These are phyloP conservation scores for Lordiphosa fenestrarum DNA, from an alignment of 2,888 invertebrate genomes.

Conservation along the genomic window DNA sequence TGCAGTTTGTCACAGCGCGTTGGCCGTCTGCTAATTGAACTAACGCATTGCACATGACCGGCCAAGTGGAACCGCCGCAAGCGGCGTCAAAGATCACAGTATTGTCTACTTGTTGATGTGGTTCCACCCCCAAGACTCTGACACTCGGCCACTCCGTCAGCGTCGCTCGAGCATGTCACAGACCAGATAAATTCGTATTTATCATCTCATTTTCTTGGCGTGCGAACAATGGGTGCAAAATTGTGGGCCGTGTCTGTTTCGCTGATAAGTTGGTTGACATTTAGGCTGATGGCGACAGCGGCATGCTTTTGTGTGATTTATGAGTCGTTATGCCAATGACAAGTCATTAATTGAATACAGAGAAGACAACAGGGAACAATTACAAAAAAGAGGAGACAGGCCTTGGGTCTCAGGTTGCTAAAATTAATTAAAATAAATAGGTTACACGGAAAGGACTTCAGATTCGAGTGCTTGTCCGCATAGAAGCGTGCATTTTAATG, in stretches of 20 bases:
- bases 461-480: not conserved
- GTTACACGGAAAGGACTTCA: too few relatives aligned
- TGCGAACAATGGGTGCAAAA: constrained; percentile 42
- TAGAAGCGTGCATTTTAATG: too few relatives aligned
- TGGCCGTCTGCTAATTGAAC: constrained; percentile 29
- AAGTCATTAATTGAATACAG: constrained; percentile 63
- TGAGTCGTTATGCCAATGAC: constrained; percentile 51
- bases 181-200: constrained; percentile 35
- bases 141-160: constrained; percentile 18
- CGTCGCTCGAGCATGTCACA: constrained; percentile 41
- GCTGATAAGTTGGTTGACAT: constrained; percentile 46
- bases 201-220: constrained; percentile 27
- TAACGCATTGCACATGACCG: constrained; percentile 44
- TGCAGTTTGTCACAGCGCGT: constrained; percentile 40
- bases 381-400: constrained; percentile 8
- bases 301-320: constrained; percentile 52
- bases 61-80: constrained; percentile 36
- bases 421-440: not conserved
- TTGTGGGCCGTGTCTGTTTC: constrained; percentile 11
- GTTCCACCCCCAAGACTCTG: constrained; percentile 42
- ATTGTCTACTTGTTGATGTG: constrained; percentile 10
- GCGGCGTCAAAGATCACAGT: constrained; percentile 36
- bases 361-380: constrained; percentile 2
- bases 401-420: constrained; percentile 14
- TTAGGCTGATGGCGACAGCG: constrained; percentile 21